A percentile compares a stretch with the other conserved stretches of the same genome.
These are phyloP conservation scores for Drosophila melanica DNA, from an alignment of 1,140 invertebrate genomes.

Conservation along the genomic window DNA sequence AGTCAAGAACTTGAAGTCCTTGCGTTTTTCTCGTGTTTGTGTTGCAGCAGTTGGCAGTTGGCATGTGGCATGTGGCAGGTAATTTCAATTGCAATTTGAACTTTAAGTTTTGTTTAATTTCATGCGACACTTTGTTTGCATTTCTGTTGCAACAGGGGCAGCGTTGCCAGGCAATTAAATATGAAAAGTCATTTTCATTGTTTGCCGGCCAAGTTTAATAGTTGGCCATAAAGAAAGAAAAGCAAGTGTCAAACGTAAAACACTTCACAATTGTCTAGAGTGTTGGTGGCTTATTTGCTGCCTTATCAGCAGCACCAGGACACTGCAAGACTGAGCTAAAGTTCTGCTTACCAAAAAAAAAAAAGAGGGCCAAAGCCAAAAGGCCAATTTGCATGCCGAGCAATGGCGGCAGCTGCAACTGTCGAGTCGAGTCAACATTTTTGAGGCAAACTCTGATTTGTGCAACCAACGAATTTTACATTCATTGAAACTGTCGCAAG, in stretches of 20 bases:
- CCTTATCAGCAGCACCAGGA: conserved; percentile 48
- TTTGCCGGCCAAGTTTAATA: conserved; percentile 45
- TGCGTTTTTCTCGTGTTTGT: conserved; percentile 54
- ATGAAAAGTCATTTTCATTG: conserved; percentile 76
- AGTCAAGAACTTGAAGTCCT: conserved; percentile 20
- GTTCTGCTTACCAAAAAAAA: not conserved
- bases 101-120: conserved; percentile 64
- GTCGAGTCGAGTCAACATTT: conserved; percentile 29
- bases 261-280: conserved; percentile 26
- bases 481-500: conserved; percentile 66
- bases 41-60: conserved; percentile 34
- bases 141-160: conserved; percentile 19
- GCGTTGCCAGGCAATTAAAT: conserved; percentile 67
- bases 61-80: conserved; percentile 36
- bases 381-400: conserved; percentile 49
- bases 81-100: conserved; percentile 50
- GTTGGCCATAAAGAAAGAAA: not conserved
- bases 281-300: conserved; percentile 50
- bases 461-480: conserved; percentile 44
- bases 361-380: conserved; percentile 14
- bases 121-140: conserved; percentile 65
- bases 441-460: conserved; percentile 39
- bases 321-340: not conserved
- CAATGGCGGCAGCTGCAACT: conserved; percentile 7
- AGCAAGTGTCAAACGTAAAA: conserved; percentile 4